Percentiles rank a stretch among this genome's conserved stretches.
These are phyloP conservation scores for Girardia tigrina DNA, from an alignment of 2,888 invertebrate genomes.

Conservation along the genomic window DNA sequence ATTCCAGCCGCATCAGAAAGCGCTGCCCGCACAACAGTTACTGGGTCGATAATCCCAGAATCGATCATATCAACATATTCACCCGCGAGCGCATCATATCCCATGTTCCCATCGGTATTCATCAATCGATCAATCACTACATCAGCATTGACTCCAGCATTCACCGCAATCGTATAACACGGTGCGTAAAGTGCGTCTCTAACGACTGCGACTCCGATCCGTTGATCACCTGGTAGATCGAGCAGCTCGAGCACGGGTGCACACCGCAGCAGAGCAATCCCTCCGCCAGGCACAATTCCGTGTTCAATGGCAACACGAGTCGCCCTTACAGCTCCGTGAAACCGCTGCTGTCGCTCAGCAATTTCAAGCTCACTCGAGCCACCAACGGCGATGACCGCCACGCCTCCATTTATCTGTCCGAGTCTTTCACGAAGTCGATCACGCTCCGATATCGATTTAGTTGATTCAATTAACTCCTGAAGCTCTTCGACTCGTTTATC, in stretches of 20 bases:
- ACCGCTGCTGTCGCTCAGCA: constrained; percentile 53
- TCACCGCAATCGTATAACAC: constrained; percentile 52
- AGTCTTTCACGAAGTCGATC: constrained; percentile 54
- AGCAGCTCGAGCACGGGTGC: constrained; percentile 45
- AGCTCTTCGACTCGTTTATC: constrained; percentile 51
- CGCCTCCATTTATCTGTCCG: constrained; percentile 52
- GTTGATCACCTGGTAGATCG: constrained; percentile 48
- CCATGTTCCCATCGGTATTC: constrained; percentile 44
- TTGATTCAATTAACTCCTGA: constrained; percentile 51
- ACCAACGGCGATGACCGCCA: constrained; percentile 53
- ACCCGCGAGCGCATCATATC: constrained; percentile 52
- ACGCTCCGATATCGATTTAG: constrained; percentile 53
- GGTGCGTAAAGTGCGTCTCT: constrained; percentile 51
- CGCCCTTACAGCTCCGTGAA: constrained; percentile 53
- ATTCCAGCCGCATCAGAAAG: constrained; percentile 52
- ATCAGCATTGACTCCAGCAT: constrained; percentile 52
- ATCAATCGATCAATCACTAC: constrained; percentile 45
- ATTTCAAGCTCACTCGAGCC: constrained; percentile 53
- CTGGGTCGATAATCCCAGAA: constrained; percentile 53
- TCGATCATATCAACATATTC: constrained; percentile 53
- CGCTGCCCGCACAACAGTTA: constrained; percentile 52
- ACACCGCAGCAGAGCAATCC: constrained; percentile 52
- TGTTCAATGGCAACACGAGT: constrained; percentile 54
- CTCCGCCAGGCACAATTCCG: constrained; percentile 54
- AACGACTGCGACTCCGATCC: constrained; percentile 51